phyloP scores from a whole-genome alignment of 1,140 invertebrate genomes.

The Phocides pigmalion region DNA sequence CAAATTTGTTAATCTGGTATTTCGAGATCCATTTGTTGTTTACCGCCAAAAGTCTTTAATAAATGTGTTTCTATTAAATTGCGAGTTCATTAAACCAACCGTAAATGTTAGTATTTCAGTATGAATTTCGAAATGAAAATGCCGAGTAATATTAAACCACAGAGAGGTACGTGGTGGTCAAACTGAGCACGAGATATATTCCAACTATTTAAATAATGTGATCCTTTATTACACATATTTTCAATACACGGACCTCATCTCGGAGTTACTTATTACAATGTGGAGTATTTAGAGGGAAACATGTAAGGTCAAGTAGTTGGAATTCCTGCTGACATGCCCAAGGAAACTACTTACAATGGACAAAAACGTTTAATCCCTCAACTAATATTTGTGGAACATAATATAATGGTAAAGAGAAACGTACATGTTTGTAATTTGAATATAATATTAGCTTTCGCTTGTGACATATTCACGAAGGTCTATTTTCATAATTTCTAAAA shows the following conservation, averaged over 20 bases:
- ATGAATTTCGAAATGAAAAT: conserved; percentile 3
- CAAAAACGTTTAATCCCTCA: not conserved
- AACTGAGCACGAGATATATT: not conserved
- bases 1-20: no score
- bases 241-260: not conserved
- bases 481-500: no score
- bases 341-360: not conserved
- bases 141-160: conserved; percentile 16
- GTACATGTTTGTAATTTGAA: no score
- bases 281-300: not conserved
- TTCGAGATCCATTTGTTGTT: no score
- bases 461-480: no score
- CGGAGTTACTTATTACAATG: not conserved
- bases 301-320: not conserved
- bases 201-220: conserved; percentile 11
- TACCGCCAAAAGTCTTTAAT: not conserved
- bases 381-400: not conserved
- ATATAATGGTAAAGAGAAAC: not conserved
- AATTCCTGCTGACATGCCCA: not conserved
- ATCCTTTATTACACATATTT: conserved; percentile 7
- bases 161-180: not conserved
- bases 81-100: not conserved
- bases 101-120: not conserved
- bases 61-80: not conserved
- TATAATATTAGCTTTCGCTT: no score